Base-by-base conservation (phyloP, 30 jellyfish, hydroid and myxozoan species). In the Clytia hemisphaerica region DNA sequence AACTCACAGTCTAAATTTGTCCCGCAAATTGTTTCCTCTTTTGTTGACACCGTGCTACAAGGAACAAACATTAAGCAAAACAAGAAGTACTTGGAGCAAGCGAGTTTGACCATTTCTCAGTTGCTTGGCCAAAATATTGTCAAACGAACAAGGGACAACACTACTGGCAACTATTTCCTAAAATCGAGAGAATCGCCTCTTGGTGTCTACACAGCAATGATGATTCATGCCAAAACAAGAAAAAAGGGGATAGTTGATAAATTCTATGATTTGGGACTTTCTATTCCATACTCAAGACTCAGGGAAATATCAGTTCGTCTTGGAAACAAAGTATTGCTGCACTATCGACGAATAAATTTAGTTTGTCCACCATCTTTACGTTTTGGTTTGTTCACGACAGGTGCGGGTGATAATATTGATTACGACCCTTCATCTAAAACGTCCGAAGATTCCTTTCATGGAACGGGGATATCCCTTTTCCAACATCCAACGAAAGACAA, bases 351-450 rank as follows among this genome's bases (percentile, higher is more conserved):
- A 19, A 57, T 63, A 34, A 75, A 54, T 7, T 40, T 61, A 6
- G 91, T 78, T 12, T 78, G 93, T 35, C 87, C 93, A 18, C 62
- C 68, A 31, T 25, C 45, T 10, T 53, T 78, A 24, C 24, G 37
- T 30, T 10, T 34, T 21, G 47, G 64, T 4, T 4, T 78, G n/a
- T 78, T 67, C 28, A 78, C 85, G 22, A 71, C 78, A 2, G 75
- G 86, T n/a, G 87, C 93, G 2, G 54, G 58, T 1, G 85, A 78
- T 47, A 78, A 78, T 29, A 55, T 70, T 21, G 93, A 67, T 44
- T 79, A 67, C 55, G 69, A 78, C 33, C 93, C 93, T 6, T 38
- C 50, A 4, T 37, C 93, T 19, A 61, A 45, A 10, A 60, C 72
- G 6, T 54, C 93, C n/a, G 55, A 44, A 38, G 58, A 34, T 16